Conservation (phyloP, 2,113 vertebrate genomes). For the Oncorhynchus nerka region DNA sequence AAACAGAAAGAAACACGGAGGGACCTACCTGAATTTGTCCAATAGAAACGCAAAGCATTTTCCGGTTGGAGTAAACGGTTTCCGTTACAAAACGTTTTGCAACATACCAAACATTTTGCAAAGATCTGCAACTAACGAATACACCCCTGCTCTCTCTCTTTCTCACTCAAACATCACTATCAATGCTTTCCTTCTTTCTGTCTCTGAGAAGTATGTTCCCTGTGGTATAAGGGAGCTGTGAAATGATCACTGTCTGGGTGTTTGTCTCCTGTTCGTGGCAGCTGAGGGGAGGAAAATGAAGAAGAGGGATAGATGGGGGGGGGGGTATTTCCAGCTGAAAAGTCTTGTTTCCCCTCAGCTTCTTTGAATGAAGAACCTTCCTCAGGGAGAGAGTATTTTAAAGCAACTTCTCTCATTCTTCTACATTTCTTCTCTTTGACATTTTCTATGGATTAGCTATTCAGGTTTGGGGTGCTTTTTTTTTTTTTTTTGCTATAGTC, state of each 20-base stretch:
- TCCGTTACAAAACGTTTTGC: no score
- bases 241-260: conserved; percentile 56
- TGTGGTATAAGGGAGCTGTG: conserved; percentile 64
- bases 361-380: background rate
- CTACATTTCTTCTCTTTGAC: background rate
- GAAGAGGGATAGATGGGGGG: background rate
- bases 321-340: background rate
- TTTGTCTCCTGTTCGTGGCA: conserved; percentile 33
- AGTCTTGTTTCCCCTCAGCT: background rate
- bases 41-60: no score
- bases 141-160: background rate
- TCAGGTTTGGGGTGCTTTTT: background rate
- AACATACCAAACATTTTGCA: no score
- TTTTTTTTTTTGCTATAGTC: background rate
- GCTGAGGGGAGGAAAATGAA: conserved; percentile 29
- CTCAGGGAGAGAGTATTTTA: background rate
- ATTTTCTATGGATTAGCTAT: background rate
- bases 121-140: no score
- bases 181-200: conserved; percentile 28
- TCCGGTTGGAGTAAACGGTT: no score
- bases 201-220: conserved; percentile 61
- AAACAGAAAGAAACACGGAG: background rate
- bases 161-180: conserved; percentile 33
- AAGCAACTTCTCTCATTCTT: background rate
- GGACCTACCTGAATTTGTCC: no score